Evolutionary conservation across 1,140 invertebrate genomes (phyloP), one percentile per base, ranked within the genome.

Genomic region (Drosophila mojavensis): DNA sequence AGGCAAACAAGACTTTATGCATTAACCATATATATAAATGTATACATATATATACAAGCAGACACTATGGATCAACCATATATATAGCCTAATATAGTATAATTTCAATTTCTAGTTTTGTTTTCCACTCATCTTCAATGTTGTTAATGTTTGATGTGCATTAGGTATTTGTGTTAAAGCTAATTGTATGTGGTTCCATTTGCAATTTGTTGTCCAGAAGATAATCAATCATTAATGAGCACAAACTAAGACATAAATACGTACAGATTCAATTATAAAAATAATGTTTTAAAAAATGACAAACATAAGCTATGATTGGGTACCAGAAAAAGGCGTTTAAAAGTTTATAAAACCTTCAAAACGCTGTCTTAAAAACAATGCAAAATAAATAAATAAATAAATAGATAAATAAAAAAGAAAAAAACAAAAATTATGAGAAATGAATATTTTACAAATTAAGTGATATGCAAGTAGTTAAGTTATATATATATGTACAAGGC

Each of bases 381-480:
- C 17, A 24, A 24, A 30, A 6, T 17, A 17, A 17, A 17, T 17
- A 17, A 17, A 17, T 17, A 17, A 17, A 17, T 17, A 17, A 17
- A 17, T 17, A 17, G 17, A 17, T 17, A 17, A 17, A 17, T 17
- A 17, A 17, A 26, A 30, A 30, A 30, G 1, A 58, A 33, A 1
- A 30, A 30, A 7, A 28, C 43, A 45, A 41, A 43, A 13, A 11
- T 10, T 3, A 30, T 9, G 10, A 28, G 20, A 47, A 24, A 17
- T 39, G 33, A 61, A 62, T 30, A 54, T 41, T 74, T 56, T 69
- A 68, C 71, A 74, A 71, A 55, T 62, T 74, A 74, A 68, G 71
- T 74, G 71, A 74, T 74, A 74, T 74, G 65, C 70, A 54, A 48
- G 24, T 68, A 68, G 64, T 60, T 68, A 73, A 73, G 75, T 50